A percentile compares a stretch with the other conserved stretches of the same genome.
Evolutionary conservation across 2,113 vertebrate genomes (phyloP).

Genomic region (Zosterops pallidus): DNA sequence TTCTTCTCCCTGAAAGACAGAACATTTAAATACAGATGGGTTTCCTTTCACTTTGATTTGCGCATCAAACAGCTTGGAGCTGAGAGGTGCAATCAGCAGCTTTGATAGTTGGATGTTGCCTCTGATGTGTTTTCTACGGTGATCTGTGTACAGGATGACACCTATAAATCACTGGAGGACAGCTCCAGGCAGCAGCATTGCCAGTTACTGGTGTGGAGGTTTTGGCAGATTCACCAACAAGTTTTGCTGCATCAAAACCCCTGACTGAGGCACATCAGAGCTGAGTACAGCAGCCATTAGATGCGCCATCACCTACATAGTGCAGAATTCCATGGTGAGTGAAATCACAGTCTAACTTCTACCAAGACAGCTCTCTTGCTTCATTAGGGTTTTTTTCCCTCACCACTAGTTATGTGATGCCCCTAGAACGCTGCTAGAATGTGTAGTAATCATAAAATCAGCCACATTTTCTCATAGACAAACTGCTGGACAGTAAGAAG

Average conservation of each 20-base stretch:
- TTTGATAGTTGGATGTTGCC: background rate
- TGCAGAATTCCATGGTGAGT: background rate
- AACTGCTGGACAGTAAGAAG: background rate
- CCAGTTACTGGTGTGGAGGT: background rate
- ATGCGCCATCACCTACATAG: background rate
- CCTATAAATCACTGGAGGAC: background rate
- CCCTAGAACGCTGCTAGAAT: background rate
- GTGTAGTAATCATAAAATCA: background rate
- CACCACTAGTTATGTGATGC: background rate
- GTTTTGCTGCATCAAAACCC: background rate
- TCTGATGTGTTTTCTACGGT: rapidly evolving
- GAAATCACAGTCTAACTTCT: background rate
- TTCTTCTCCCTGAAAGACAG: background rate
- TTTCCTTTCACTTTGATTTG: background rate
- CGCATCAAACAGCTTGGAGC: background rate
- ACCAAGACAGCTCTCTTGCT: background rate
- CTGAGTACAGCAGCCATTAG: background rate
- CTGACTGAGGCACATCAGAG: background rate
- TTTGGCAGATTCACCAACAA: background rate
- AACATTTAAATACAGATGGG: background rate
- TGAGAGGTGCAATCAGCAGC: background rate
- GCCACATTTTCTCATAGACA: background rate
- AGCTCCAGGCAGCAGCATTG: background rate
- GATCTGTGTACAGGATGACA: background rate
- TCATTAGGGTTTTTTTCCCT: background rate